Conservation (phyloP, 2,888 invertebrate genomes). For the Drosophila quinaria region DNA sequence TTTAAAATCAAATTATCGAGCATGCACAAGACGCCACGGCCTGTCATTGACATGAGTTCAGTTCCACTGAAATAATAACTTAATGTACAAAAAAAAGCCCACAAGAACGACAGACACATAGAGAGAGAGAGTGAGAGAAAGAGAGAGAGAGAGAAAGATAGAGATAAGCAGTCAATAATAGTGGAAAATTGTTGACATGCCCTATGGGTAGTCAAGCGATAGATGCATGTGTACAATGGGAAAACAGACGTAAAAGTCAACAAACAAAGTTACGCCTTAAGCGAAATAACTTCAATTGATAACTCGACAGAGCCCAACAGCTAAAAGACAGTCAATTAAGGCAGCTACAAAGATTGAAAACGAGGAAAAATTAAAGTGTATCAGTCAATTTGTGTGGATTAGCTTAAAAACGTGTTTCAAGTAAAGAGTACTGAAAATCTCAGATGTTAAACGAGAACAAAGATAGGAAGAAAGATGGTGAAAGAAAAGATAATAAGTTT, state of each 20-base stretch:
- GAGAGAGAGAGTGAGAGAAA: neutral
- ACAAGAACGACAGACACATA: conserved; percentile 12
- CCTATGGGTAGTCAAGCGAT: conserved; percentile 31
- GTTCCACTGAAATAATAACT: conserved; percentile 47
- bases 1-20: conserved; percentile 80
- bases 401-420: neutral
- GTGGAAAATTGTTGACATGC: conserved; percentile 39
- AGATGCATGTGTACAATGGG: neutral
- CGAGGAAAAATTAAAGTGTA: neutral
- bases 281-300: conserved; percentile 10
- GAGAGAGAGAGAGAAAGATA: neutral
- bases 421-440: neutral
- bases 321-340: conserved; percentile 29
- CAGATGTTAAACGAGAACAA: neutral
- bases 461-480: neutral
- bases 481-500: no score
- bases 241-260: conserved; percentile 8
- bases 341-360: neutral
- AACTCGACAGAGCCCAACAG: conserved; percentile 2
- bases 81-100: conserved; percentile 32
- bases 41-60: conserved; percentile 66
- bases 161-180: conserved; percentile 49
- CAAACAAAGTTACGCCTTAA: conserved; percentile 18
- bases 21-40: conserved; percentile 63
- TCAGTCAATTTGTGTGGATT: conserved; percentile 13